Conservation (phyloP, 1,140 invertebrate species). For the Elymnias hypermnestra region DNA sequence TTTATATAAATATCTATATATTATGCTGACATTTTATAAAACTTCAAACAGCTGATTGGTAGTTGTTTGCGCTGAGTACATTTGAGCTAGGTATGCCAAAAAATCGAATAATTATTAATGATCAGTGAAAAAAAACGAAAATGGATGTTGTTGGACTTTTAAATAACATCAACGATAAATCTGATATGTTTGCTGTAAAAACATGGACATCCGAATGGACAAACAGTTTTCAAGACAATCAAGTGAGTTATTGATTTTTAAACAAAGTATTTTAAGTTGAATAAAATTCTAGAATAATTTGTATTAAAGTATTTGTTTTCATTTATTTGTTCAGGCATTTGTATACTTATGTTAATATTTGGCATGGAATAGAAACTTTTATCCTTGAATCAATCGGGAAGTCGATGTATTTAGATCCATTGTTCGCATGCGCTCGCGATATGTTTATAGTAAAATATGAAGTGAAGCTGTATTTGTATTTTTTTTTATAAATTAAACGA, state of each 20-base stretch:
- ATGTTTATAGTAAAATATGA: too few relatives aligned
- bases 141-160: constrained; percentile 67
- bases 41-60: constrained; percentile 40
- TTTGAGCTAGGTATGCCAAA: background rate
- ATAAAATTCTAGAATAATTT: too few relatives aligned
- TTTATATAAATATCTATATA: too few relatives aligned
- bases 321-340: too few relatives aligned
- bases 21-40: constrained; percentile 11
- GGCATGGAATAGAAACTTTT: too few relatives aligned
- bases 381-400: too few relatives aligned
- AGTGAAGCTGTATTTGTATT: too few relatives aligned
- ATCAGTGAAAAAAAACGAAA: constrained; percentile 30
- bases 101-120: constrained; percentile 17
- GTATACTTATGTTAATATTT: too few relatives aligned
- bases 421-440: too few relatives aligned
- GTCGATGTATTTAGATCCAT: too few relatives aligned
- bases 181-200: constrained; percentile 64
- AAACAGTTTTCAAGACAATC: constrained; percentile 66
- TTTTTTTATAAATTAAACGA: too few relatives aligned
- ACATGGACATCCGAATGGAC: constrained; percentile 69
- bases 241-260: constrained; percentile 62
- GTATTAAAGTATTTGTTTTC: too few relatives aligned
- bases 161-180: constrained; percentile 63
- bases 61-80: constrained; percentile 8
- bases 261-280: constrained; percentile 16